phyloP scores from a whole-genome alignment of 2,888 invertebrate genomes.

The Drosophila setosimentum region DNA sequence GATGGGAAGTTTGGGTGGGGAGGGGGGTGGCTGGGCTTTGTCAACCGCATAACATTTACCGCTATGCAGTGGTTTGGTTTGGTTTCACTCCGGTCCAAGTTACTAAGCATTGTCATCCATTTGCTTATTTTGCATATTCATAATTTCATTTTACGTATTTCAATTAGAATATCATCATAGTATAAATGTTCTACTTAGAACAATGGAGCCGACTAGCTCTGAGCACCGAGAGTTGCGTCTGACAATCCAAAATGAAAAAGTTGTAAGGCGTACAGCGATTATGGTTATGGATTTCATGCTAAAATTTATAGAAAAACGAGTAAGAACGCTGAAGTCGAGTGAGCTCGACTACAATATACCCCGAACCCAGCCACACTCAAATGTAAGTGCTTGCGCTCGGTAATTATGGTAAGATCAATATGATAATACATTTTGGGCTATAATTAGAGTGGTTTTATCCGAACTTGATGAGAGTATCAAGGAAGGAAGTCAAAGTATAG shows the following conservation, averaged over 20 bases:
- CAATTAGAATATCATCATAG: conserved; percentile 81
- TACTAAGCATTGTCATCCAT: conserved; percentile 81
- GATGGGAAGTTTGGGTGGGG: not conserved
- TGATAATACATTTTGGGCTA: not conserved
- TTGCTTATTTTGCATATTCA: conserved; percentile 82
- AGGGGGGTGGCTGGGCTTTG: conserved; percentile 13
- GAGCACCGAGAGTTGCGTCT: not conserved
- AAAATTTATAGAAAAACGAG: not conserved
- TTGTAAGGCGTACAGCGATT: conserved; percentile 26
- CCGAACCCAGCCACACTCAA: not conserved
- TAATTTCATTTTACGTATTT: conserved; percentile 81
- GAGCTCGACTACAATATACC: not conserved
- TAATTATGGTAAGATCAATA: too few species aligned
- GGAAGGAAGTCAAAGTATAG: too few species aligned
- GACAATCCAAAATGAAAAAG: conserved; percentile 25
- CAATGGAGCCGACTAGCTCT: conserved; percentile 54
- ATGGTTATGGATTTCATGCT: conserved; percentile 1
- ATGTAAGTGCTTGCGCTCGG: not conserved
- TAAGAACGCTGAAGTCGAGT: not conserved
- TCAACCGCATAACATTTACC: conserved; percentile 68
- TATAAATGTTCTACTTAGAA: conserved; percentile 62
- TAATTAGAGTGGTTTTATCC: too few species aligned
- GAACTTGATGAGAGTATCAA: too few species aligned
- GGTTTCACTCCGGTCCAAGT: conserved; percentile 53
- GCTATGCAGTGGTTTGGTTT: conserved; percentile 58